These are phyloP conservation scores for Cephus pulcher DNA, from an alignment of 2,888 invertebrate genomes.

Conservation along the genomic window DNA sequence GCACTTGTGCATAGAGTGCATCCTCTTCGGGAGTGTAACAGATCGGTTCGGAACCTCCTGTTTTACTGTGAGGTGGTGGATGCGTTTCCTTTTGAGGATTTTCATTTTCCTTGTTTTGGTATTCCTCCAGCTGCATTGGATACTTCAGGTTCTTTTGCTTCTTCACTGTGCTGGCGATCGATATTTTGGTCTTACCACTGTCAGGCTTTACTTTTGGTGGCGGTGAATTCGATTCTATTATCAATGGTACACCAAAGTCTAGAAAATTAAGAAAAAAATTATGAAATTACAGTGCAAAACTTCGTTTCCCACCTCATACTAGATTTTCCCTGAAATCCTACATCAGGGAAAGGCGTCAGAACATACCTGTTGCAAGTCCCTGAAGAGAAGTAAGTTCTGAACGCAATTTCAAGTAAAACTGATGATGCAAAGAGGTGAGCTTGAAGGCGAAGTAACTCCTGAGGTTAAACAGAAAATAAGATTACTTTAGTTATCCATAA, in stretches of 20 bases:
- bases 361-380: constrained; percentile 60
- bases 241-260: constrained; percentile 65
- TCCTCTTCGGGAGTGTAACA: constrained; percentile 55
- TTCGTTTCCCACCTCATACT: not conserved
- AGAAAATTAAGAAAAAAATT: not conserved
- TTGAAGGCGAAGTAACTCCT: constrained; percentile 82
- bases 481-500: not conserved
- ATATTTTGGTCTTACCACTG: constrained; percentile 55
- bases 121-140: constrained; percentile 69
- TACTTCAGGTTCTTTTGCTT: constrained; percentile 40
- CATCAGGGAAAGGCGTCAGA: not conserved
- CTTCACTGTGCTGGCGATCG: constrained; percentile 51
- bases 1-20: constrained; percentile 60
- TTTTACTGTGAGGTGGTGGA: constrained; percentile 25
- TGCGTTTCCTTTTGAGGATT: constrained; percentile 67
- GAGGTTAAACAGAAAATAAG: constrained; percentile 43
- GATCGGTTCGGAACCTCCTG: constrained; percentile 34
- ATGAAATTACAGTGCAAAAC: not conserved
- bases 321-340: not conserved
- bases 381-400: constrained; percentile 76
- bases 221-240: constrained; percentile 46
- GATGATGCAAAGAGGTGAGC: constrained; percentile 82
- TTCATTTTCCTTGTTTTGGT: constrained; percentile 79
- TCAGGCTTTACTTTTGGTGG: constrained; percentile 48
- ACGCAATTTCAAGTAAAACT: constrained; percentile 79